Evolutionary conservation across 2,113 vertebrate genomes (phyloP).

Genomic region (Notarius lentiginosus): DNA sequence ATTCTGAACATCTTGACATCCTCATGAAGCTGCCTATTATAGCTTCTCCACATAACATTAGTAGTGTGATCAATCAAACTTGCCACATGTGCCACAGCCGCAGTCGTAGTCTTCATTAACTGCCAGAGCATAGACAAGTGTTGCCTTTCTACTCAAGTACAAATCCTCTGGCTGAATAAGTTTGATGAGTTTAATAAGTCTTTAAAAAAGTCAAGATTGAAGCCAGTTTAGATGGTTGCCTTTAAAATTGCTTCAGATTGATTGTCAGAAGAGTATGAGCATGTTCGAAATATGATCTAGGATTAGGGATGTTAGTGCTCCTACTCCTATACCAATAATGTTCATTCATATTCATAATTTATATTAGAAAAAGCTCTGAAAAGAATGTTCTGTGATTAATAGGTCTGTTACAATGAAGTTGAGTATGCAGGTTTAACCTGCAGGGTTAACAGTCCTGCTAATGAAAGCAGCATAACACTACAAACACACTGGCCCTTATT

Average conservation of each 20-base stretch:
- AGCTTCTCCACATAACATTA: not conserved
- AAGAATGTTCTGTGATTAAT: conserved; percentile 29
- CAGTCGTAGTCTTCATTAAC: conserved; percentile 8
- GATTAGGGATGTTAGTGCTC: not conserved
- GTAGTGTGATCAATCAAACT: conserved; percentile 4
- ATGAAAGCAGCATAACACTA: conserved; percentile 36
- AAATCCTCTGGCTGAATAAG: conserved; percentile 19
- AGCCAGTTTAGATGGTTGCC: not conserved
- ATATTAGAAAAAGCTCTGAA: conserved; percentile 36
- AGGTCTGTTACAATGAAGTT: conserved; percentile 28
- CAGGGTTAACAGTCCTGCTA: conserved; percentile 40
- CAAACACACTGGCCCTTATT: conserved; percentile 31
- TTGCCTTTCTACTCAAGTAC: not conserved
- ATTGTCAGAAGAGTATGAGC: conserved; percentile 25
- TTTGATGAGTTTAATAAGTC: not conserved
- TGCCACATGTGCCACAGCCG: conserved; percentile 8
- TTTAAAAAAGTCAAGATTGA: conserved; percentile 15
- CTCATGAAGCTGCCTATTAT: not conserved
- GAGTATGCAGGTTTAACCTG: conserved; percentile 34
- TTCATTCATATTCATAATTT: conserved; percentile 26
- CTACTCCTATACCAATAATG: not conserved
- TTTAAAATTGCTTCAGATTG: conserved; percentile 40
- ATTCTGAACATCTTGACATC: conserved; percentile 25
- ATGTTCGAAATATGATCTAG: not conserved
- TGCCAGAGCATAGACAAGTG: conserved; percentile 2